Evolutionary conservation across 1,140 invertebrate species (phyloP), one percentile per base, ranked within the genome.

Genomic region (Philotrypesis tridentata): DNA sequence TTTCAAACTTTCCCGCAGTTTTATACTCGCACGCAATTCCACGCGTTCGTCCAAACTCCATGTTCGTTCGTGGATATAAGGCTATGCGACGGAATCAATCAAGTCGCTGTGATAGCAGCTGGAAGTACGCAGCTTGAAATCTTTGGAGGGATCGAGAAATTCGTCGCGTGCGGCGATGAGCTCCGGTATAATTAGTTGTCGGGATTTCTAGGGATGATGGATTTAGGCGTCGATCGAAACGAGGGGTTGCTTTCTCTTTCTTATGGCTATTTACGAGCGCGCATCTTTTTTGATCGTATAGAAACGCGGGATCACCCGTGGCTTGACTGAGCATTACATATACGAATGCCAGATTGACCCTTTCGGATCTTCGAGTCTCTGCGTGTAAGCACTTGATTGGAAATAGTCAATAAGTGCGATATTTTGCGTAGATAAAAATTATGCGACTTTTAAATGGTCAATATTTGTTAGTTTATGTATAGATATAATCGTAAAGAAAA

Each of bases 201-300:
- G 70, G 37, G 33, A 72, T 72, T 72, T 60, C 12, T 11, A 3
- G 55, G 14, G n/a, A 72, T 27, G 70, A 72, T 72, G 37, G 70
- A 48, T 72, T n/a, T n/a, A 72, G 48, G 70, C 40, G n/a, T 31
- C 27, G 65, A 21, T 21, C 5, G 5, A 60, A 5, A 14, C 55
- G 14, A 3, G 55, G 12, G 55, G 12, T 60, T 60, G 4, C 55
- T 60, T n/a, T n/a, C n/a, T n/a, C n/a, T n/a, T n/a, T n/a, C n/a
- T n/a, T n/a, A n/a, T 11, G 21, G 11, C 65, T 68, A 27, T 12
- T 12, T 37, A 11, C n/a, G 40, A 0, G 12, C 23, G 40, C 7
- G 12, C 23, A 11, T 73, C 25, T 73, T 27, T 73, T 48, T 12
- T 33, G 68, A n/a, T n/a, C 55, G 14, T 14, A 60, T 60, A 60